phyloP scores from a whole-genome alignment of 2,113 vertebrate genomes.

The Myrmecobius fasciatus region DNA sequence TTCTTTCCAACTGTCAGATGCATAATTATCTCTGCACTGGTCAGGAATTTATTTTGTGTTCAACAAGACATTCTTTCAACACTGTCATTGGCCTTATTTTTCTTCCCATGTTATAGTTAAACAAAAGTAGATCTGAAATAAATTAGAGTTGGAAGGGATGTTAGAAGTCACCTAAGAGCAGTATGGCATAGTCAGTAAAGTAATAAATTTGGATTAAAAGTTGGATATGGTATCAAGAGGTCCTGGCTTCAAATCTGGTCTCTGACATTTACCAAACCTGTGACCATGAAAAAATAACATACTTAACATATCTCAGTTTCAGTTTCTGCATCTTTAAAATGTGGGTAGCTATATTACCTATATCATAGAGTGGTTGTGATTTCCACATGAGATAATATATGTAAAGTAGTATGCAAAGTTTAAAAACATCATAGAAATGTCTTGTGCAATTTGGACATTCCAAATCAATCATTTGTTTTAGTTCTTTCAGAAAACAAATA shows the following conservation, averaged over 20 bases:
- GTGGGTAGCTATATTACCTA: background rate
- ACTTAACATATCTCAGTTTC: background rate
- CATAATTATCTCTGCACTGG: conserved; percentile 17
- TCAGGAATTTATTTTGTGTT: conserved; percentile 53
- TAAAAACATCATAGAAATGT: background rate
- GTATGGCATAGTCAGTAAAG: background rate
- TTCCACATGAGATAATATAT: background rate
- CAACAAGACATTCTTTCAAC: conserved; percentile 43
- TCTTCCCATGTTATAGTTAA: conserved; percentile 7
- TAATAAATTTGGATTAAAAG: background rate
- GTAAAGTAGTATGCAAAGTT: background rate
- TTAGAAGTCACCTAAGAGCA: background rate
- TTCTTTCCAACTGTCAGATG: conserved; percentile 11
- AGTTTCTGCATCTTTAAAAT: background rate
- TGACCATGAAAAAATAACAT: background rate
- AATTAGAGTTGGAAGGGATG: background rate
- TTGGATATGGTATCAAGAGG: background rate
- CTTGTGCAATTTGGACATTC: background rate
- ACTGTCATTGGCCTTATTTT: conserved; percentile 26
- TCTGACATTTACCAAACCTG: background rate
- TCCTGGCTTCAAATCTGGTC: background rate
- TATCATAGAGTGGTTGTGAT: background rate
- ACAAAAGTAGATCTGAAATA: background rate
- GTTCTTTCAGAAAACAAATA: conserved; percentile 39
- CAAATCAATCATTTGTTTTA: background rate